A percentile compares a stretch with the other conserved stretches of the same genome.
Conservation (phyloP, 1,140 invertebrate genomes). For the Mercenaria mercenaria region DNA sequence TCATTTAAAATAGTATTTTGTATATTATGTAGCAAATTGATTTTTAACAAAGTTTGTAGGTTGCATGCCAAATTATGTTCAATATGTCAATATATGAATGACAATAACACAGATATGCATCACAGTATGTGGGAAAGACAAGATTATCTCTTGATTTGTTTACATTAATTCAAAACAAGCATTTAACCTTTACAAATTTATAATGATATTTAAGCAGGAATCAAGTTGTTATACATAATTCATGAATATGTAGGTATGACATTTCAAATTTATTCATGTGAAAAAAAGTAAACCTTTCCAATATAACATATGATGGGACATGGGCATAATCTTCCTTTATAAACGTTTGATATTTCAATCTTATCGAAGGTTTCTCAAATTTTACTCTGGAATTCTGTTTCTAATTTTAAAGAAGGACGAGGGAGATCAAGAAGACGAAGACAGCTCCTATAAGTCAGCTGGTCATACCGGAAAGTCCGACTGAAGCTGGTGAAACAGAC, state of each 20-base stretch:
- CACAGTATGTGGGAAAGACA: background rate
- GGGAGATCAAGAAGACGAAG: constrained; percentile 81
- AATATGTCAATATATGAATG: background rate
- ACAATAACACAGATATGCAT: background rate
- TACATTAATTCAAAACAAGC: background rate
- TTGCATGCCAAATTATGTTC: background rate
- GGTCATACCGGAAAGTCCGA: constrained; percentile 67
- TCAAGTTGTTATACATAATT: background rate
- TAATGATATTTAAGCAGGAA: background rate
- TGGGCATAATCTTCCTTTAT: no score
- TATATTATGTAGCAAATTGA: no score
- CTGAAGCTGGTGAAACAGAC: constrained; percentile 46
- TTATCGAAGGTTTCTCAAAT: no score
- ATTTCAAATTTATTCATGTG: background rate
- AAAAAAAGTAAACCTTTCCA: background rate
- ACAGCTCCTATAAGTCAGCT: constrained; percentile 76
- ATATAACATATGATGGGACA: no score
- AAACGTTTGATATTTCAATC: no score
- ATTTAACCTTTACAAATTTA: background rate
- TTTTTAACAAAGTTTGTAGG: background rate
- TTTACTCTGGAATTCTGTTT: no score
- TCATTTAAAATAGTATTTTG: no score
- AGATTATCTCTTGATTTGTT: background rate
- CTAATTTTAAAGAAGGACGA: constrained; percentile 73
- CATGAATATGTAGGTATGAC: background rate